Base-by-base conservation (phyloP, 2,888 invertebrate species). In the Alsophila aescularia region DNA sequence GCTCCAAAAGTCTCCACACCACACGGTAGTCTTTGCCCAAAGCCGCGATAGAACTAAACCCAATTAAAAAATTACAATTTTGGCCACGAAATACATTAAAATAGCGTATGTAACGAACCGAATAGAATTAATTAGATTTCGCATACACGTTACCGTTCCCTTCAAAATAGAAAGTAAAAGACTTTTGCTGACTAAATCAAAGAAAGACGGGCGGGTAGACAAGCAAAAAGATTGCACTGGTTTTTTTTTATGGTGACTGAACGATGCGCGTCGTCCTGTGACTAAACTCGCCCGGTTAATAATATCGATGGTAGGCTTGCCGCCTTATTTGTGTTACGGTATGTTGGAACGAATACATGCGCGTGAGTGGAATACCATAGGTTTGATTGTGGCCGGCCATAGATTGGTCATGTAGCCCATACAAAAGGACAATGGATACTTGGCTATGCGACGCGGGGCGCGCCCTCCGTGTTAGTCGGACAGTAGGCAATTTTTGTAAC, bases 301-400 rank as follows among this genome's bases (percentile, higher is more conserved):
- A 87, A 83, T 83, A 82, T 75, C 59, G 64, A 45, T 69, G 72
- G 76, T 76, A 58, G 66, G 70, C 80, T 81, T 85, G 87, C 84
- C 73, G 73, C 87, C 89, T 82, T 87, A 86, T 86, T 83, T 73
- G 83, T 84, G 72, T 81, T 89, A 90, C 90, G 90, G 90, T 91
- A 88, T 83, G 90, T 86, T 84, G 90, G 86, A 89, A 85, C 81
- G 83, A 87, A 91, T 90, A 90, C 90, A 73, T 66, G 63, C 66
- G 77, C 89, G 89, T 89, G 88, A 82, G 83, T 67, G 64, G 90
- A 89, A 89, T 90, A 70, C 21, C 43, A 12, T 21, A 77, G 72
- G 75, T 81, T 81, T 77, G 80, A 81, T 81, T 81, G 85, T 69
- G 13, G 12, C 35, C 41, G 13, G 12, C 35, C 41, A 39, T 39